Evolutionary conservation across 2,113 vertebrate genomes (phyloP), one percentile per base, ranked within the genome.

Genomic region (Chauna torquata): DNA sequence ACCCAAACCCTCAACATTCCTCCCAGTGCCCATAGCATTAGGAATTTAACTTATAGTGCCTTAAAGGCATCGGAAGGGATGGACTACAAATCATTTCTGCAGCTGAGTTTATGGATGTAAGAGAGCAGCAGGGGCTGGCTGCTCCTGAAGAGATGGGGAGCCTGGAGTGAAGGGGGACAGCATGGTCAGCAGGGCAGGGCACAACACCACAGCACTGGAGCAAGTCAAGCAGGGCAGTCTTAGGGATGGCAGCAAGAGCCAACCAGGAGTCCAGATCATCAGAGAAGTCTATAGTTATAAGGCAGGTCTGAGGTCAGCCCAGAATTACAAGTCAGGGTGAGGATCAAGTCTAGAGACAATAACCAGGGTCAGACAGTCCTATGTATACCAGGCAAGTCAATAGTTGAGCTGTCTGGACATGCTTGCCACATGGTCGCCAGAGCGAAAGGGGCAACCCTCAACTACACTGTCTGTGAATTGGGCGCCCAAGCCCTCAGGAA

Each of bases 361-460:
- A 15, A 1, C 96, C 95, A 0, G 97, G 97, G 1, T 8, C 2
- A 17, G 97, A 97, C 45, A 45, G 59, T 64, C 61, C 65, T n/a
- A 81, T 92, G 40, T 86, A 95, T 14, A 72, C 87, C 66, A 97
- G 82, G 30, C 52, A 91, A 16, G 96, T 42, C 6, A 13, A 25
- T 27, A 44, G 97, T 50, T 16, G 79, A 82, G 12, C 92, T 40
- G 36, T 40, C 36, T 36, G 24, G 61, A 27, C 36, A 17, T 62
- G 36, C 61, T 62, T 23, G 4, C 59, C 23, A 4, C 59, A 24
- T 62, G 36, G 22, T 27, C 24, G 36, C 10, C 36, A 40, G 38
- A 28, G 25, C 16, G 61, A 64, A 38, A 64, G 25, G 61, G 38
- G 27, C 38, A 65, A 38, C 27, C 25, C 38, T 42, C 38, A 65